phyloP scores from a whole-genome alignment of 2,888 invertebrate genomes.

The Subacronicta megacephala region DNA sequence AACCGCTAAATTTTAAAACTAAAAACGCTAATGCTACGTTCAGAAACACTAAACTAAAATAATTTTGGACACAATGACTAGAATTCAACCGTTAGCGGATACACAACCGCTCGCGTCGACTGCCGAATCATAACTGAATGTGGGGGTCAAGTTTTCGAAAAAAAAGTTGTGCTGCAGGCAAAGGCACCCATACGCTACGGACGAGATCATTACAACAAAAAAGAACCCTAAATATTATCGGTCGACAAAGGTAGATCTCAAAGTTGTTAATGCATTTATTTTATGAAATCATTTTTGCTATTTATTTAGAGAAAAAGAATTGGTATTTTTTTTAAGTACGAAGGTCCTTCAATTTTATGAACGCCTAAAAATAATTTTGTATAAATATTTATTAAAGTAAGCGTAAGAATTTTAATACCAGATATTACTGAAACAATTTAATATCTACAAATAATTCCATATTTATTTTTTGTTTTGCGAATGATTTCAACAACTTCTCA shows the following conservation, averaged over 20 bases:
- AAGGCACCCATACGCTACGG: slow-evolving; percentile 87
- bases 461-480: slow-evolving; percentile 61
- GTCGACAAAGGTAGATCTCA: slow-evolving; percentile 73
- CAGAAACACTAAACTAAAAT: slow-evolving; percentile 66
- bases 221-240: slow-evolving; percentile 88
- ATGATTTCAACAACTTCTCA: slow-evolving; percentile 75
- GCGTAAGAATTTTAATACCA: slow-evolving; percentile 5
- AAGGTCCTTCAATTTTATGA: not conserved
- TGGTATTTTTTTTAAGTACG: not conserved
- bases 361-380: slow-evolving; percentile 3
- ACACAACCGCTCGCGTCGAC: slow-evolving; percentile 84
- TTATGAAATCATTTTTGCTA: slow-evolving; percentile 5
- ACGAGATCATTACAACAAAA: slow-evolving; percentile 88
- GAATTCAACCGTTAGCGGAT: slow-evolving; percentile 78
- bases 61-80: slow-evolving; percentile 88
- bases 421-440: slow-evolving; percentile 23
- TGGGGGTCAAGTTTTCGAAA: slow-evolving; percentile 84
- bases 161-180: slow-evolving; percentile 79
- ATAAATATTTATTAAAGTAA: slow-evolving; percentile 8
- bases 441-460: slow-evolving; percentile 55
- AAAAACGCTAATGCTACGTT: slow-evolving; percentile 64
- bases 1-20: slow-evolving; percentile 66
- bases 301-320: not conserved
- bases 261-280: slow-evolving; percentile 63
- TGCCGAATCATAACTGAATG: slow-evolving; percentile 85